These are phyloP conservation scores for Drosophila nigromelanica DNA, from an alignment of 1,140 invertebrate genomes.

Conservation along the genomic window DNA sequence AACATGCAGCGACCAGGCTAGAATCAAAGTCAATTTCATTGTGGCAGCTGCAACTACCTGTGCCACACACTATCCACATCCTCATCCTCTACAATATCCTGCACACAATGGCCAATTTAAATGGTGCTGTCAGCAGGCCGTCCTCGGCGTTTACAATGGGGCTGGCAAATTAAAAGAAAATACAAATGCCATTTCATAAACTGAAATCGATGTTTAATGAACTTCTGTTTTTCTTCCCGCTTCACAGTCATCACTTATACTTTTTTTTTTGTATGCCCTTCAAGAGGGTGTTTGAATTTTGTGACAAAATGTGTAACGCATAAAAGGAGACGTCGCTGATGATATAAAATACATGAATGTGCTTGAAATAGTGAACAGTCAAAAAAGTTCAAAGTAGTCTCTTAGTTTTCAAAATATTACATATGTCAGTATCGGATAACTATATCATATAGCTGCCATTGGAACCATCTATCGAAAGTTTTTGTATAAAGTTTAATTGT, in stretches of 20 bases:
- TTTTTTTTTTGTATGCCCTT: background rate
- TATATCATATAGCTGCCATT: no score
- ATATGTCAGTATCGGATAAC: no score
- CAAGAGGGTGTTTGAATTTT: background rate
- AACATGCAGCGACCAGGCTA: conserved; percentile 58
- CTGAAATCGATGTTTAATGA: conserved; percentile 61
- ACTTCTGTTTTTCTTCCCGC: conserved; percentile 12
- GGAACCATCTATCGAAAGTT: no score
- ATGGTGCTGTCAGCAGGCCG: conserved; percentile 74
- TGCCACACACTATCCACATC: background rate
- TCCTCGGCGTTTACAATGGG: conserved; percentile 35
- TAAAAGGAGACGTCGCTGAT: no score
- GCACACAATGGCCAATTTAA: conserved; percentile 73
- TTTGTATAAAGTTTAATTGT: no score
- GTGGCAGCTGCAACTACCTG: conserved; percentile 50
- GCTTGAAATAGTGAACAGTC: no score
- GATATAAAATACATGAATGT: no score
- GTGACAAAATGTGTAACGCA: no score
- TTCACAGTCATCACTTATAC: conserved; percentile 27
- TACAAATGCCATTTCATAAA: conserved; percentile 51
- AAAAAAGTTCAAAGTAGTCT: no score
- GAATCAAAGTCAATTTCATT: conserved; percentile 68
- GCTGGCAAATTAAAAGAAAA: conserved; percentile 76
- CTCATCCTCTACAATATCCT: conserved; percentile 24
- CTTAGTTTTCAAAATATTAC: no score